These are phyloP conservation scores for Holacanthus passer DNA, from an alignment of 2,113 vertebrate species.

Conservation along the genomic window DNA sequence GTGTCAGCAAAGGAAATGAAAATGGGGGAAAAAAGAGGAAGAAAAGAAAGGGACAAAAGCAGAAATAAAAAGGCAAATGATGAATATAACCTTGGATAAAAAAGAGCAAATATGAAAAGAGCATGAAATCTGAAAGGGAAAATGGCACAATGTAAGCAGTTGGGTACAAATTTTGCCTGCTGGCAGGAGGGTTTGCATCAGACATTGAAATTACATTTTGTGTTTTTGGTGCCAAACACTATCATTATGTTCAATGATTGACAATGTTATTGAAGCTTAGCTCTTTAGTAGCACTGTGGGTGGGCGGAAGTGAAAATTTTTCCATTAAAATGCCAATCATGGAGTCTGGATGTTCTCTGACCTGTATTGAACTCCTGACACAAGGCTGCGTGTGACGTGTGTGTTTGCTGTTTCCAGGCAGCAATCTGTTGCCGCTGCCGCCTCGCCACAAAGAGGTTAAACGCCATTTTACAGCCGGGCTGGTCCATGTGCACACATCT, in stretches of 20 bases:
- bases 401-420: slow-evolving; percentile 77
- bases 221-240: slow-evolving; percentile 39
- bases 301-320: slow-evolving; percentile 41
- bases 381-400: slow-evolving; percentile 39
- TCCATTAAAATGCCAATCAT: slow-evolving; percentile 22
- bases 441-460: slow-evolving; percentile 72
- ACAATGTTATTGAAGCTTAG: slow-evolving; percentile 36
- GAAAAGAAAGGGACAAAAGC: neutral
- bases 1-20: slow-evolving; percentile 16
- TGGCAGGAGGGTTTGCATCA: slow-evolving; percentile 16
- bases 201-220: slow-evolving; percentile 34
- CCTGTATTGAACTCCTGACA: slow-evolving; percentile 38
- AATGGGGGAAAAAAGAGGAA: neutral
- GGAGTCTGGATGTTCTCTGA: slow-evolving; percentile 25
- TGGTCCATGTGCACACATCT: slow-evolving; percentile 62
- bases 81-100: slow-evolving; percentile 8
- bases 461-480: slow-evolving; percentile 69
- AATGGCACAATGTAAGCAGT: slow-evolving; percentile 13
- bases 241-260: slow-evolving; percentile 57
- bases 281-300: slow-evolving; percentile 20
- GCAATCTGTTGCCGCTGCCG: slow-evolving; percentile 59
- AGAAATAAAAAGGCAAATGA: neutral
- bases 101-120: slow-evolving; percentile 18
- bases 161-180: neutral
- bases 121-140: slow-evolving; percentile 10